Conservation (phyloP, 2,113 vertebrate species). For the Boleophthalmus pectinirostris region DNA sequence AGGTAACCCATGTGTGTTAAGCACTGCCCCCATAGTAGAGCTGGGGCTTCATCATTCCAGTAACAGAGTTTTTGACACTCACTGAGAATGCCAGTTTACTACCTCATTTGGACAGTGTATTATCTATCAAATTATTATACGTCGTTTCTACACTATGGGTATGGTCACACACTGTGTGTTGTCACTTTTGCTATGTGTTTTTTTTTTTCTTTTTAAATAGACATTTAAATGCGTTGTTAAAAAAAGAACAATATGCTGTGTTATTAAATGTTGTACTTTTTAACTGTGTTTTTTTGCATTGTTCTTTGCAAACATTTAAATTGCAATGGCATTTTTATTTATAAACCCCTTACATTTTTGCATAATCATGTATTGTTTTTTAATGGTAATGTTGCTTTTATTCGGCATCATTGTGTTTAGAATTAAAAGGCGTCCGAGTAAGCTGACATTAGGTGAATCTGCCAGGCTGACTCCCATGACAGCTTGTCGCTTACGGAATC, state of each 20-base stretch:
- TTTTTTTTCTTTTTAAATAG: background rate
- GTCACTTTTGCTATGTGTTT: slow-evolving; percentile 12
- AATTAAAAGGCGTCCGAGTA: slow-evolving; percentile 31
- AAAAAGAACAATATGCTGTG: background rate
- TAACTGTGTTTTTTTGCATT: background rate
- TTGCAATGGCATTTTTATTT: background rate
- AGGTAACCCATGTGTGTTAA: slow-evolving; percentile 27
- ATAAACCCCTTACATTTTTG: too few species aligned
- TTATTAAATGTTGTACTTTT: background rate
- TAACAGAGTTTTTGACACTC: background rate
- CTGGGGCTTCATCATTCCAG: slow-evolving; percentile 11
- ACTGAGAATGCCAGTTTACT: slow-evolving; percentile 42
- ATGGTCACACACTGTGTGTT: background rate
- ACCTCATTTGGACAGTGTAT: slow-evolving; percentile 39
- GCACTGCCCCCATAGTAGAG: slow-evolving; percentile 10
- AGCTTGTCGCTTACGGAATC: slow-evolving; percentile 81
- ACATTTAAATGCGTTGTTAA: background rate
- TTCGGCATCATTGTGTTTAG: slow-evolving; percentile 43
- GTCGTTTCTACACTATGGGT: background rate
- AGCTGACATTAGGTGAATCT: slow-evolving; percentile 41
- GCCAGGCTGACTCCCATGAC: slow-evolving; percentile 75
- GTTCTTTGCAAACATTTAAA: background rate
- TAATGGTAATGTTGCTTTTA: background rate
- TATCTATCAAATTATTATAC: slow-evolving; percentile 7
- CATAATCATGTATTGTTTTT: background rate